Percentiles rank a stretch among this genome's conserved stretches.
These are phyloP conservation scores for Drosophila pachea DNA, from an alignment of 1,140 invertebrate genomes.

Conservation along the genomic window DNA sequence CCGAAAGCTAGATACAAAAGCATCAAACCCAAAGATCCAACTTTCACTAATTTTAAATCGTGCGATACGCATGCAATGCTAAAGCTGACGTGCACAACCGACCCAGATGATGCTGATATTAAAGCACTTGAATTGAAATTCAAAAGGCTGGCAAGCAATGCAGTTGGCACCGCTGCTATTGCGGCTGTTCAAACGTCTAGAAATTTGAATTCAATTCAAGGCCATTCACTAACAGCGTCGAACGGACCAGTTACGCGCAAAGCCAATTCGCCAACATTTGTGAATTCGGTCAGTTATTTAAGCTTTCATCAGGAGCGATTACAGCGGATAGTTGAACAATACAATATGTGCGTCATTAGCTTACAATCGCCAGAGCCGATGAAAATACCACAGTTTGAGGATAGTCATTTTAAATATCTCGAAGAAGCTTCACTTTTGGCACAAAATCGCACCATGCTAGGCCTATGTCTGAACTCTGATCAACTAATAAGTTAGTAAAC, in stretches of 20 bases:
- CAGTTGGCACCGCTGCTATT: slow-evolving; percentile 8
- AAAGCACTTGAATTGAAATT: slow-evolving; percentile 28
- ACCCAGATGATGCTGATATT: slow-evolving; percentile 25
- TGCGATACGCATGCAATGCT: slow-evolving; percentile 10
- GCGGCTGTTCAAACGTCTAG: slow-evolving; percentile 8
- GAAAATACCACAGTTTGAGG: slow-evolving; percentile 36
- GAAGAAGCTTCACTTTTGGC: slow-evolving; percentile 49
- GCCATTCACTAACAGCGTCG: slow-evolving; percentile 23
- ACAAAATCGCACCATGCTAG: slow-evolving; percentile 54
- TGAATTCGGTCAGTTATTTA: slow-evolving; percentile 39
- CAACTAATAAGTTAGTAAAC: slow-evolving; percentile 42
- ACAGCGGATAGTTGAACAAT: slow-evolving; percentile 18
- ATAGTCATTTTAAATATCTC: slow-evolving; percentile 42
- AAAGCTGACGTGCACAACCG: not conserved
- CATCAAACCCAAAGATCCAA: slow-evolving; percentile 19
- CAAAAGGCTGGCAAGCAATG: slow-evolving; percentile 27
- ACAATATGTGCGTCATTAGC: slow-evolving; percentile 33
- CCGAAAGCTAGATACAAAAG: slow-evolving; percentile 17
- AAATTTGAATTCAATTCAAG: slow-evolving; percentile 22
- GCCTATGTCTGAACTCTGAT: slow-evolving; percentile 47
- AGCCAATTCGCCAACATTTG: slow-evolving; percentile 5
- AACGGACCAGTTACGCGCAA: not conserved
- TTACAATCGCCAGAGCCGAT: slow-evolving; percentile 30
- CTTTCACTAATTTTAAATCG: slow-evolving; percentile 1
- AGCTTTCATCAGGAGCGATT: slow-evolving; percentile 41